Evolutionary conservation across 2,113 vertebrate genomes (phyloP), one percentile per base, ranked within the genome.

Genomic region (Brachionichthys hirsutus): DNA sequence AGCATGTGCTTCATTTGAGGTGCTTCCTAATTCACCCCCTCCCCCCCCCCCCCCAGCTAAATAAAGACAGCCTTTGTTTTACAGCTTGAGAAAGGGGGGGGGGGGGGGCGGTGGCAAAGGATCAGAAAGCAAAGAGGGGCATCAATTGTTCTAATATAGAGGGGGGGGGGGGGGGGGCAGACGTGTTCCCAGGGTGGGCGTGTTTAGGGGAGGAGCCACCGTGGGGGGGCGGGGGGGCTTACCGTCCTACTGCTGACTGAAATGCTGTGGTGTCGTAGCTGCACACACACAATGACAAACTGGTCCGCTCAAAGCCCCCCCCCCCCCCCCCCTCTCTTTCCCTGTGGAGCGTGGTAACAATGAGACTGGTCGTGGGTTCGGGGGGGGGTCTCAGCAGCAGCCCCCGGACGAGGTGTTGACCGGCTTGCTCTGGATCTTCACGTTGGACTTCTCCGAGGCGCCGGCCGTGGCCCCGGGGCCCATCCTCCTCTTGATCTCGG

Each of bases 401-500:
- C 95, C 95, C 88, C 95, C 96, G 3, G 94, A 92, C 68, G 95
- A 94, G 82, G 94, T 92, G 92, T 97, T 98, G 83, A 98, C 95
- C 15, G 96, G 97, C 91, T 95, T 97, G 94, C 97, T 98, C 91
- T 98, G 94, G 87, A 98, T 97, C 91, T 96, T 97, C 81, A 98
- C 94, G 75, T 98, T 97, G 84, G 96, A 96, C 87, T 96, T 98
- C 85, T 98, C 96, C 0, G 93, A 80, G 69, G 93, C 89, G 10
- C 93, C 94, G 62, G 95, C 90, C 52, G 94, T 95, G 52, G 95
- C 95, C 75, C 96, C 95, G 12, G 97, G 95, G 17, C 95, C 96
- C 95, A 97, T 98, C 83, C 95, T 90, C 90, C 95, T 98, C 92
- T 98, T 98, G 86, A 98, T 98, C 92, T 98, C 96, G 0, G 96